A percentile compares a stretch with the other conserved stretches of the same genome.
Evolutionary conservation across 2,113 vertebrate genomes (phyloP).

Genomic region (Eleginops maclovinus): DNA sequence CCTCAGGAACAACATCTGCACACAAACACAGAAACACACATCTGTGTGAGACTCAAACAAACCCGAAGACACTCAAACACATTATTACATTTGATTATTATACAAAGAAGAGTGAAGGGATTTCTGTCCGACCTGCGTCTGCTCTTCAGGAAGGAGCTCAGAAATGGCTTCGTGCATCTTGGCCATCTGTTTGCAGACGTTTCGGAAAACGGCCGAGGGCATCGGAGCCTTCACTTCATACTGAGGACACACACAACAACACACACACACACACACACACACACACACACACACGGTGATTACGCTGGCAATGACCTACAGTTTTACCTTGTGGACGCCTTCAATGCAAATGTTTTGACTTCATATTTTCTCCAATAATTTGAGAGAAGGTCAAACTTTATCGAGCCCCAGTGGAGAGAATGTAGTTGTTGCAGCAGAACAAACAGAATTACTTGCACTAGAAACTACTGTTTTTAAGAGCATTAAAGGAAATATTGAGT

Average conservation of each 20-base stretch:
- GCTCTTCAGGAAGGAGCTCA: constrained; percentile 94
- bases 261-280: too few species aligned
- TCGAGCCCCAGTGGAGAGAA: too few species aligned
- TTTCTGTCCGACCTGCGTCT: constrained; percentile 88
- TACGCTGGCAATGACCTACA: too few species aligned
- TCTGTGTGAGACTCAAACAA: neutral
- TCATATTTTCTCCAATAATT: too few species aligned
- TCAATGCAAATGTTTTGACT: too few species aligned
- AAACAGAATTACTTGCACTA: too few species aligned
- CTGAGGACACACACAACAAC: constrained; percentile 73
- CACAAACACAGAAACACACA: constrained; percentile 38
- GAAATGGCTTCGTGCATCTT: constrained; percentile 99
- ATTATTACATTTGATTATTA: neutral
- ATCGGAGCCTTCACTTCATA: constrained; percentile 99
- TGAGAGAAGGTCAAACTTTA: too few species aligned
- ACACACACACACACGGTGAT: too few species aligned
- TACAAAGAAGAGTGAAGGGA: neutral
- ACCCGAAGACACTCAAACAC: neutral
- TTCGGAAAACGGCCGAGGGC: constrained; percentile 95
- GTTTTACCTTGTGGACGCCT: too few species aligned
- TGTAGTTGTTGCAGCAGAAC: too few species aligned
- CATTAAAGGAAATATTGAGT: too few species aligned
- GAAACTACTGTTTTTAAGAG: too few species aligned
- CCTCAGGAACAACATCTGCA: constrained; percentile 93
- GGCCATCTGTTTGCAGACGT: constrained; percentile 96